Conservation (phyloP, 2,113 vertebrate genomes). For the Gymnogyps californianus region DNA sequence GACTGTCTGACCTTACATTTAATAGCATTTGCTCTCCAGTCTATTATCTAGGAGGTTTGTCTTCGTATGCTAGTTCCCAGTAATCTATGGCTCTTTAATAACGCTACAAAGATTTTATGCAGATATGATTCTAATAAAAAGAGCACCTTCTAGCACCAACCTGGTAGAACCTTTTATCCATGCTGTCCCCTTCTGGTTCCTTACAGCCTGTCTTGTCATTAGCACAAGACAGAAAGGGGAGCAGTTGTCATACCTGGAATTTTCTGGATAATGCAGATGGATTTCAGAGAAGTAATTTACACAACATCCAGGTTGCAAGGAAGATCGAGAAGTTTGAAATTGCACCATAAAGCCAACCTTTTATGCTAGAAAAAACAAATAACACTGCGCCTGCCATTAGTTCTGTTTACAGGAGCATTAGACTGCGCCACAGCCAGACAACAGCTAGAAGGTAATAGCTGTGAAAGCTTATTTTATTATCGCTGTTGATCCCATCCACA, state of each 20-base stretch:
- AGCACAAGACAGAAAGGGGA: background rate
- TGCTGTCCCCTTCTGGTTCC: background rate
- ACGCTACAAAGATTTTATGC: background rate
- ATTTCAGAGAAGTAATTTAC: background rate
- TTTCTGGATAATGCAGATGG: background rate
- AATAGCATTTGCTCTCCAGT: background rate
- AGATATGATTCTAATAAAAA: background rate
- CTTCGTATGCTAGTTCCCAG: background rate
- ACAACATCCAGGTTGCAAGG: background rate
- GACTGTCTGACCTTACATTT: background rate
- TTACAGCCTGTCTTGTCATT: background rate
- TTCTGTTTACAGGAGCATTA: background rate
- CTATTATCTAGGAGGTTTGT: background rate
- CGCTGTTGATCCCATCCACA: background rate
- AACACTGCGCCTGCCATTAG: background rate
- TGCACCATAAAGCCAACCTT: background rate
- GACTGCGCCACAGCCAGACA: background rate
- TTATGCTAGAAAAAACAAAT: background rate
- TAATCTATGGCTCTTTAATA: background rate
- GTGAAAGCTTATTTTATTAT: background rate
- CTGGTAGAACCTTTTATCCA: background rate
- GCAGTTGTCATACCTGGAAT: background rate
- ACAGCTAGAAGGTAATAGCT: background rate
- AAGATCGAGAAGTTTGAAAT: background rate
- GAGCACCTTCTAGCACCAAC: background rate